A percentile compares a stretch with the other conserved stretches of the same genome.
phyloP scores from a whole-genome alignment of 1,140 invertebrate genomes.

The Ceratosolen solmsi region DNA sequence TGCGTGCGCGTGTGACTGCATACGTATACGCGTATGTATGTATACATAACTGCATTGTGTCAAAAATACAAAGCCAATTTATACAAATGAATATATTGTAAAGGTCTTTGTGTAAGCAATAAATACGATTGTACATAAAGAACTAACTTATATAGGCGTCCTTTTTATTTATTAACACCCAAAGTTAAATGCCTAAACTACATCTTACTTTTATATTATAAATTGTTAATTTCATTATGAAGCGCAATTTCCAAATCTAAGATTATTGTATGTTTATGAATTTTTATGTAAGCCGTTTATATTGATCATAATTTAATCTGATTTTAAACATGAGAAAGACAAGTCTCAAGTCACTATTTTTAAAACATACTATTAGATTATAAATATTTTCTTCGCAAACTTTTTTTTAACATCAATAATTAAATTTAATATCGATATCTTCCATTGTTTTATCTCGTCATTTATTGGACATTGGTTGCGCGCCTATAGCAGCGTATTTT shows the following conservation, averaged over 20 bases:
- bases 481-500: no score
- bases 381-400: no score
- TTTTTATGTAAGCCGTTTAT: background rate
- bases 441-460: no score
- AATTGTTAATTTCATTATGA: background rate
- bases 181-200: background rate
- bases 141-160: constrained; percentile 35
- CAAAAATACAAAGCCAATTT: constrained; percentile 51
- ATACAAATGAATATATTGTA: constrained; percentile 62
- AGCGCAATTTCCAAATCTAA: background rate
- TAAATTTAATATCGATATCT: no score
- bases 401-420: no score
- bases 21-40: background rate
- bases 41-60: constrained; percentile 22
- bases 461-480: no score
- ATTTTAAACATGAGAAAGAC: no score
- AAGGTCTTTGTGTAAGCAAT: constrained; percentile 61
- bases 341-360: no score
- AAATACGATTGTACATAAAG: constrained; percentile 59
- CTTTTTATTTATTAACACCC: constrained; percentile 1
- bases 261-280: background rate
- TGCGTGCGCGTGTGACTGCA: no score
- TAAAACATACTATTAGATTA: no score
- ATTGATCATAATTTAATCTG: background rate
- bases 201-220: background rate